phyloP scores from a whole-genome alignment of 2,797 vertebrate genomes.

The Eremophila alpestris region DNA sequence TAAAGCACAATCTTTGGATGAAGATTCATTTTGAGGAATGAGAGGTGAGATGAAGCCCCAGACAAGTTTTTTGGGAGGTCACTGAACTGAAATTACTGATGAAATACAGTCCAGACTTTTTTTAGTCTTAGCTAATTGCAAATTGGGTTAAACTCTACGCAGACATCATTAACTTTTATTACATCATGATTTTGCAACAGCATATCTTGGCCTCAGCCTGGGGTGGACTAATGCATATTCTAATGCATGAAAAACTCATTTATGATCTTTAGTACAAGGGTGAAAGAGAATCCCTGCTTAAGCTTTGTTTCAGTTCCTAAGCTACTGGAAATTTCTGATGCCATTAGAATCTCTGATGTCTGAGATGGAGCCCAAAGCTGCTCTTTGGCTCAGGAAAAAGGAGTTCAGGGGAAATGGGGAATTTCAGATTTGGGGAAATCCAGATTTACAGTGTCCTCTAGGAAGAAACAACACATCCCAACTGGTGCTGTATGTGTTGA shows the following conservation, averaged over 20 bases:
- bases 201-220: constrained; percentile 33
- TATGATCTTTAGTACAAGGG: constrained; percentile 50
- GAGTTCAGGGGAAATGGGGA: neutral
- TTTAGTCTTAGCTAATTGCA: constrained; percentile 26
- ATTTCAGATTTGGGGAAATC: constrained; percentile 1
- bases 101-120: neutral
- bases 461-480: constrained; percentile 24
- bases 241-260: constrained; percentile 53
- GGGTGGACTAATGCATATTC: constrained; percentile 32
- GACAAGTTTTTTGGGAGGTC: neutral
- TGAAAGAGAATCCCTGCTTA: constrained; percentile 36
- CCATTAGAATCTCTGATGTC: constrained; percentile 27
- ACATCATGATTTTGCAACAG: constrained; percentile 61
- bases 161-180: constrained; percentile 45
- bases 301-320: constrained; percentile 42
- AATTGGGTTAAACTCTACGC: constrained; percentile 38
- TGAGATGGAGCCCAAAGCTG: constrained; percentile 39
- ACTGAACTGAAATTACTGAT: neutral
- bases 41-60: constrained; percentile 22
- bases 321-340: constrained; percentile 49
- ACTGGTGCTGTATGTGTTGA: neutral
- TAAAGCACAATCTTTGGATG: neutral
- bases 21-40: neutral
- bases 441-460: neutral
- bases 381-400: constrained; percentile 25